Evolutionary conservation across 2,797 vertebrate genomes (phyloP).

Genomic region (Anabas testudineus): DNA sequence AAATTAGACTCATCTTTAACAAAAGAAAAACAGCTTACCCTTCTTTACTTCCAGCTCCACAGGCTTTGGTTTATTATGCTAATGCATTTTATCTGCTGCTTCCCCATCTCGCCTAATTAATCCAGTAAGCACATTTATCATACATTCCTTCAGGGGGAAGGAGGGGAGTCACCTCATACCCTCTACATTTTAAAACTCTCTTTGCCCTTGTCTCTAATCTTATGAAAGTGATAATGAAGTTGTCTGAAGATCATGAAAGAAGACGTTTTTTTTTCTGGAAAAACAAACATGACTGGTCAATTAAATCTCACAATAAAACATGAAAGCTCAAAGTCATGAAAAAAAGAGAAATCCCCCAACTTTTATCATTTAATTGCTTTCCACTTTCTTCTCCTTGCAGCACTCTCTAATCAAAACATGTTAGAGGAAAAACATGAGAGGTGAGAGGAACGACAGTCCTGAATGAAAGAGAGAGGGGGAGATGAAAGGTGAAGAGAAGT

Average conservation of each 20-base stretch:
- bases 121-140: conserved; percentile 63
- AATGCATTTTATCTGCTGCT: conserved; percentile 62
- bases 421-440: conserved; percentile 25
- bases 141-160: conserved; percentile 66
- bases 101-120: conserved; percentile 67
- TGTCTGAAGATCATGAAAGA: conserved; percentile 36
- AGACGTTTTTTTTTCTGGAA: conserved; percentile 16
- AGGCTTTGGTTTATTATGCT: conserved; percentile 67
- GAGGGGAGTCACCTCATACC: conserved; percentile 20
- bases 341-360: conserved; percentile 36
- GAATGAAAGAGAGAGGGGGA: conserved; percentile 18
- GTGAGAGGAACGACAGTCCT: conserved; percentile 16
- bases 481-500: conserved; percentile 57
- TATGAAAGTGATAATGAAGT: conserved; percentile 25
- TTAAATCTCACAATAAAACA: conserved; percentile 47
- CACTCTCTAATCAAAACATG: conserved; percentile 56
- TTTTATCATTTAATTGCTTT: conserved; percentile 55
- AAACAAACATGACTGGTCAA: conserved; percentile 28
- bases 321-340: conserved; percentile 50
- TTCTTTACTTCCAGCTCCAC: conserved; percentile 58
- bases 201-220: conserved; percentile 45
- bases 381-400: background rate
- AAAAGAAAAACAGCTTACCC: conserved; percentile 32
- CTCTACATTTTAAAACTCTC: conserved; percentile 19
- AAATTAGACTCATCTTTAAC: conserved; percentile 72